phyloP scores from a whole-genome alignment of 2,888 invertebrate genomes.

The Andrena flavipes region DNA sequence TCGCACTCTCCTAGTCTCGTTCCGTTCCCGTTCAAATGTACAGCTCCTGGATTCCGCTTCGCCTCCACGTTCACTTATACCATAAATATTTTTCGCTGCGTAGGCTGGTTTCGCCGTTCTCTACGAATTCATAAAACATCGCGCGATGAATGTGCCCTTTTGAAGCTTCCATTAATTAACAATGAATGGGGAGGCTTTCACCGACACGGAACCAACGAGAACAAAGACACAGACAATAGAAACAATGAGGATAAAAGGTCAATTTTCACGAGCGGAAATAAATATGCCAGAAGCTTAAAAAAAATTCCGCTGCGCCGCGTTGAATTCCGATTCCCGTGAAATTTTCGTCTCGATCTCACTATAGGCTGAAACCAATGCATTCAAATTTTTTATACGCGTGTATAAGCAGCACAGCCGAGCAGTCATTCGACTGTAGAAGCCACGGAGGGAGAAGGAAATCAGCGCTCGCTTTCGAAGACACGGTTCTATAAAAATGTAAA shows the following conservation, averaged over 20 bases:
- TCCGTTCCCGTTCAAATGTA: background rate
- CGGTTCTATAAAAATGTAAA: slow-evolving; percentile 17
- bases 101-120: background rate
- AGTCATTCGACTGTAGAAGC: background rate
- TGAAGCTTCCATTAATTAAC: slow-evolving; percentile 19
- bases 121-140: background rate
- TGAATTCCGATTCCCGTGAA: background rate
- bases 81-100: background rate
- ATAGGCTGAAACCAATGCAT: background rate
- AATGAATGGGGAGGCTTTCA: background rate
- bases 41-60: background rate
- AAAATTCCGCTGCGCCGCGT: background rate
- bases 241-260: background rate
- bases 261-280: background rate
- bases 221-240: background rate
- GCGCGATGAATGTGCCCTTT: background rate
- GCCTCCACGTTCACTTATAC: background rate
- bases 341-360: background rate
- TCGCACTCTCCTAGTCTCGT: too few species aligned
- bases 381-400: background rate
- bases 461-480: background rate
- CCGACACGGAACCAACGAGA: too few species aligned
- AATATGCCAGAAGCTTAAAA: background rate
- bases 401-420: background rate
- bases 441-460: background rate